Conservation (phyloP, 1,140 invertebrate genomes). For the Zaprionus gabonicus region DNA sequence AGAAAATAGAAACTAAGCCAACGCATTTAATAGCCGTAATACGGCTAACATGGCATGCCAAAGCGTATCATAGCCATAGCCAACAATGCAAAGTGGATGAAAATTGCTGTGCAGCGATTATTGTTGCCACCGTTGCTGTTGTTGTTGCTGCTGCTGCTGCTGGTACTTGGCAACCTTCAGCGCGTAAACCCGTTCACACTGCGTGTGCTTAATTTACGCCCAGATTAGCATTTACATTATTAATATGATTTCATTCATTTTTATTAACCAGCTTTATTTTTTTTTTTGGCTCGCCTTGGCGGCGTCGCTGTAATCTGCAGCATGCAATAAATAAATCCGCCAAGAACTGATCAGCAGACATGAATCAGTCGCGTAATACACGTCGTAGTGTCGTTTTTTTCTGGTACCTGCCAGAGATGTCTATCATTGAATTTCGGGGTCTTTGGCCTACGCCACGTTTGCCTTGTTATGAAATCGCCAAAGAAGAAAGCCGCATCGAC, state of each 20-base stretch:
- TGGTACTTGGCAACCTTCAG: conserved; percentile 54
- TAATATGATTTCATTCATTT: conserved; percentile 75
- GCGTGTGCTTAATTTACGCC: conserved; percentile 78
- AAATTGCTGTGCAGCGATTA: conserved; percentile 32
- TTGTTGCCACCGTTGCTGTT: conserved; percentile 8
- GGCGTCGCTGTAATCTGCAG: conserved; percentile 34
- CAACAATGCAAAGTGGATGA: conserved; percentile 42
- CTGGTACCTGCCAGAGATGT: conserved; percentile 43
- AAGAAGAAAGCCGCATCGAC: conserved; percentile 26
- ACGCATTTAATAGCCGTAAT: conserved; percentile 48
- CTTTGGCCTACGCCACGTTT: conserved; percentile 46
- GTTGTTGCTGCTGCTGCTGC: conserved; percentile 1
- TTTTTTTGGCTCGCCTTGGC: conserved; percentile 44
- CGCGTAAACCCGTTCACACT: conserved; percentile 66
- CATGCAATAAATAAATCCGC: conserved; percentile 14
- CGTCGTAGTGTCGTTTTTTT: conserved; percentile 34
- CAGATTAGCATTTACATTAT: conserved; percentile 73
- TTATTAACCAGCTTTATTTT: conserved; percentile 55
- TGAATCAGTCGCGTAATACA: conserved; percentile 30
- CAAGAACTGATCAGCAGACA: not conserved
- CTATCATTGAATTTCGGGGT: conserved; percentile 38
- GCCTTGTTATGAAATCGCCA: conserved; percentile 29
- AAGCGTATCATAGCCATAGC: conserved; percentile 21
- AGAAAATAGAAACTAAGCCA: conserved; percentile 69
- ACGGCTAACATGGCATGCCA: conserved; percentile 25